Evolutionary conservation across 64 coral and sea anemone genomes (phyloP), one percentile per base, ranked within the genome.

Genomic region (Cladopsammia gracilis): DNA sequence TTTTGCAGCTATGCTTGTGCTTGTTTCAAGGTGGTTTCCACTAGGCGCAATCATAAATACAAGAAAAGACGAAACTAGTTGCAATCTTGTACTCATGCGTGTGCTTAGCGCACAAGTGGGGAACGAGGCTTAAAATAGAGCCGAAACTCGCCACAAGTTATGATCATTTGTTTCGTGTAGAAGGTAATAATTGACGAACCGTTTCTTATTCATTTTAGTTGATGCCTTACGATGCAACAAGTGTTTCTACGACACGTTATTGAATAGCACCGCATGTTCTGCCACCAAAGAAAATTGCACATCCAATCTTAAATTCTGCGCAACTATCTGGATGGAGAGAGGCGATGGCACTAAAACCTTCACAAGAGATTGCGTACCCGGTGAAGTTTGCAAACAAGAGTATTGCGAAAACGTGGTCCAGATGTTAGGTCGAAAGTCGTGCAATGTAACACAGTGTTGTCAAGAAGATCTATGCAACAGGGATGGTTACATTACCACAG

Each of bases 381-480:
- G 42, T 16, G 46, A 15, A 24, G 61, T 67, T 67, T 84, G 80
- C 62, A 25, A 13, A 68, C 6, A 15, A 14, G 45, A 51, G 44
- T 84, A 84, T 51, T 84, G 80, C 58, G 6, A 84, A 25, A 49
- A 52, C 10, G 0, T 5, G 8, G 5, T 84, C 45, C 66, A 50
- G 13, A 12, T n/a, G 22, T 0, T 1, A 67, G 80, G 80, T 18
- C 15, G 80, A 67, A 84, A n/a, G 80, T 65, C 60, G 5, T 84
- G 80, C 10, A 84, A 68, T 6, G 22, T 84, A n/a, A 46, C 60
- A 4, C 53, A 56, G 53, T 84, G 80, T 59, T 84, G 80, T 51
- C 80, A 84, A 50, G 80, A 84, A 45, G 45, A 84, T 84, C 64
- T 84, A 5, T 84, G 80, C n/a, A 84, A 84, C 60, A 67, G 45